These are phyloP conservation scores for Pomacea maculata DNA, from an alignment of 1,140 invertebrate genomes.

Conservation along the genomic window DNA sequence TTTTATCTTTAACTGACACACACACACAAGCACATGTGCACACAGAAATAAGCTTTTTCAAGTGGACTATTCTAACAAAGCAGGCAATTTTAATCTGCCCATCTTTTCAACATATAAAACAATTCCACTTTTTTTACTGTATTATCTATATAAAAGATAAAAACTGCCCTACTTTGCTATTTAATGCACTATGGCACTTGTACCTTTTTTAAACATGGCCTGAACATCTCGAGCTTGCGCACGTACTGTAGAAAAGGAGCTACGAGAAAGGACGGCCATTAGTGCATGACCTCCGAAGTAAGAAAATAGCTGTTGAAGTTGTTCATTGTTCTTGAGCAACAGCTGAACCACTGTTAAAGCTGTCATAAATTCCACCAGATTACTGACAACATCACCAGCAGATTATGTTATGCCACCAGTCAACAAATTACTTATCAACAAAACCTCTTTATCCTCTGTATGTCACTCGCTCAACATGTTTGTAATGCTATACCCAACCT, in stretches of 20 bases:
- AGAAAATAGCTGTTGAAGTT: constrained; percentile 37
- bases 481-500: too few species aligned
- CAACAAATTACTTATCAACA: not conserved
- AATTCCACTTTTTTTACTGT: too few species aligned
- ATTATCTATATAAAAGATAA: too few species aligned
- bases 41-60: too few species aligned
- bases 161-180: too few species aligned
- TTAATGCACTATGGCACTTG: not conserved
- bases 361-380: constrained; percentile 5
- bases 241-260: constrained; percentile 27
- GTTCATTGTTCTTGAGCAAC: constrained; percentile 34
- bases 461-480: too few species aligned
- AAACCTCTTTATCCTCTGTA: not conserved
- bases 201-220: constrained; percentile 36
- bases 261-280: constrained; percentile 31
- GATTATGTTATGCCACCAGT: not conserved
- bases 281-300: constrained; percentile 37
- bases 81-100: too few species aligned
- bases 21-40: not conserved
- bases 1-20: not conserved
- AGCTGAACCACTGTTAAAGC: constrained; percentile 38
- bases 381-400: not conserved
- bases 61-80: too few species aligned
- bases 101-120: too few species aligned
- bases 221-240: constrained; percentile 34